phyloP scores from a whole-genome alignment of 2,797 vertebrate genomes.

The Ptychobarbus kaznakovi region DNA sequence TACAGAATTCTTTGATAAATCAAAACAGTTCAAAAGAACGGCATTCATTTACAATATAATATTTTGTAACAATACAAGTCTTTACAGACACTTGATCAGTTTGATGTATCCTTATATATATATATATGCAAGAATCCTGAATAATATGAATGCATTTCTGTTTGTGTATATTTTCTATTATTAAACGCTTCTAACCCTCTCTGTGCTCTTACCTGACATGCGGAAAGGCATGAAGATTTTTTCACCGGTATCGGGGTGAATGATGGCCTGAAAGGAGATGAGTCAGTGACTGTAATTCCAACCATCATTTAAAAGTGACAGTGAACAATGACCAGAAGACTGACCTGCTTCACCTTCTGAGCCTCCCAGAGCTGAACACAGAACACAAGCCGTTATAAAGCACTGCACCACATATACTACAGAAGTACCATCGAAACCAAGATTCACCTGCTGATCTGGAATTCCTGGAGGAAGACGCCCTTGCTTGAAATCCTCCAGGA shows the following conservation, averaged over 20 bases:
- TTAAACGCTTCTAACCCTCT: background rate
- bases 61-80: no score
- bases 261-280: constrained; percentile 87
- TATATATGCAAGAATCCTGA: background rate
- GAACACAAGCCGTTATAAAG: background rate
- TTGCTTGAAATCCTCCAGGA: constrained; percentile 91
- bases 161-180: background rate
- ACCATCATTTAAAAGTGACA: background rate
- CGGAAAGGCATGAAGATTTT: constrained; percentile 99
- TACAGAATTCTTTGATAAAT: background rate
- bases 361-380: constrained; percentile 92
- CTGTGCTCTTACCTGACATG: constrained; percentile 89
- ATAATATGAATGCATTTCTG: background rate
- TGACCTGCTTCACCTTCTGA: constrained; percentile 98
- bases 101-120: no score
- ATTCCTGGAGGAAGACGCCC: constrained; percentile 84
- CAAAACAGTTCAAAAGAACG: no score
- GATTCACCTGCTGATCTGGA: constrained; percentile 73
- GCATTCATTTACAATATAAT: no score
- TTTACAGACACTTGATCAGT: no score
- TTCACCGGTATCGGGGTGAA: constrained; percentile 96
- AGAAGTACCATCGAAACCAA: background rate
- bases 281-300: constrained; percentile 55
- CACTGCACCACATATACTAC: constrained; percentile 3
- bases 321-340: constrained; percentile 36